phyloP scores from a whole-genome alignment of 1,140 invertebrate species.

The Centruroides vittatus region DNA sequence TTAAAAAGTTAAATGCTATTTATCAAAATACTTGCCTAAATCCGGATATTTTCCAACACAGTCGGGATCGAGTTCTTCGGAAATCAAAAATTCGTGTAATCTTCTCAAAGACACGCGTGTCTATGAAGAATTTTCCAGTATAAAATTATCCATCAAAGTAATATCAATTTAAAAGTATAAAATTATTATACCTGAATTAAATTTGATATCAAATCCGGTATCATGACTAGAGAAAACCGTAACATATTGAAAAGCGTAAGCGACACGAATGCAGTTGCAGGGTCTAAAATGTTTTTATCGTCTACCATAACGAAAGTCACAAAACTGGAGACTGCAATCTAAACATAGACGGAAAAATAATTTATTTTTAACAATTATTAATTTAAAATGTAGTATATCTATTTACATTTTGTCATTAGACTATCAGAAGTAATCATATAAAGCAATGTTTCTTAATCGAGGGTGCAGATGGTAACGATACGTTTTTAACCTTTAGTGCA shows the following conservation, averaged over 20 bases:
- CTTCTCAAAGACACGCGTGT: constrained; percentile 1
- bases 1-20: no score
- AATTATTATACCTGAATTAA: constrained; percentile 1
- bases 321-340: constrained; percentile 16
- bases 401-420: no score
- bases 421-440: no score
- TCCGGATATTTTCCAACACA: not conserved
- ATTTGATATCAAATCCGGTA: constrained; percentile 10
- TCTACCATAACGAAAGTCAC: constrained; percentile 33
- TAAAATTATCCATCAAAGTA: no score
- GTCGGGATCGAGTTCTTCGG: constrained; percentile 3
- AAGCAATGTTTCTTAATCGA: no score
- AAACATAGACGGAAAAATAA: no score
- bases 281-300: constrained; percentile 32
- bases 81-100: constrained; percentile 1
- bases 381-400: no score
- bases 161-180: no score
- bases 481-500: no score
- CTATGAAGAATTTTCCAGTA: not conserved
- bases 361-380: no score
- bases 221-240: constrained; percentile 55
- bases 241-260: constrained; percentile 49
- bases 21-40: not conserved
- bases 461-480: no score
- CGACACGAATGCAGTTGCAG: constrained; percentile 44